Evolutionary conservation across 1,140 invertebrate genomes (phyloP).

Genomic region (Eciton burchellii): DNA sequence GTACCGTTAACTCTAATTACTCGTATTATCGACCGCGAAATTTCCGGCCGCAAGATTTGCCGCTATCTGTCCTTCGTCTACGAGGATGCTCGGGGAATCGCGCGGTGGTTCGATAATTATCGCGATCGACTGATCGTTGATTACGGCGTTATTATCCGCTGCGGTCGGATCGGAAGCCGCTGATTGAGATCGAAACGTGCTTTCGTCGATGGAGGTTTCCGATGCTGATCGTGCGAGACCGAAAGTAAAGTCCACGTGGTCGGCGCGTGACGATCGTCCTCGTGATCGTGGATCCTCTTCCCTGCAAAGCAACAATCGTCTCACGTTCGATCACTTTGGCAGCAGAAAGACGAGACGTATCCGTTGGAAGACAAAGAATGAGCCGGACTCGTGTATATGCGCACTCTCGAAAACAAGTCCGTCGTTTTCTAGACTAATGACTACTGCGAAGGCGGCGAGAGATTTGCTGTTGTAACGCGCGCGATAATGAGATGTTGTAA

Average conservation of each 20-base stretch:
- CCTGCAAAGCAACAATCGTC: not conserved
- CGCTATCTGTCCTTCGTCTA: not conserved
- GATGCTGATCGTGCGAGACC: not conserved
- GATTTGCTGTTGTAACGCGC: not conserved
- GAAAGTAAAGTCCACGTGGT: too few relatives aligned
- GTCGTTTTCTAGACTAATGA: constrained; percentile 6
- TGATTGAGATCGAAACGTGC: not conserved
- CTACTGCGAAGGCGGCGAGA: not conserved
- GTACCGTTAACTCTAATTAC: not conserved
- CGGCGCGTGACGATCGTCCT: too few relatives aligned
- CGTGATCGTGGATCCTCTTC: not conserved
- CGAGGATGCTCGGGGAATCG: not conserved
- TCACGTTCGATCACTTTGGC: not conserved
- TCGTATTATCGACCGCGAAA: not conserved
- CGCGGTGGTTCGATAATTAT: not conserved
- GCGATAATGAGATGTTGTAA: constrained; percentile 6
- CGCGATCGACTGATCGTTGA: too few relatives aligned
- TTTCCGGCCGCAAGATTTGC: not conserved
- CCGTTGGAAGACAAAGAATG: not conserved
- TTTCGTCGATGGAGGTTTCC: not conserved
- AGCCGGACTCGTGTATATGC: not conserved
- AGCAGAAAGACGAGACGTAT: not conserved
- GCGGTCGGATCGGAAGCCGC: not conserved
- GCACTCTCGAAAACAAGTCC: not conserved
- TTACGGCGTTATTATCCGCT: too few relatives aligned